These are phyloP conservation scores for Eucera pruinosa DNA, from an alignment of 2,888 invertebrate species.

Conservation along the genomic window DNA sequence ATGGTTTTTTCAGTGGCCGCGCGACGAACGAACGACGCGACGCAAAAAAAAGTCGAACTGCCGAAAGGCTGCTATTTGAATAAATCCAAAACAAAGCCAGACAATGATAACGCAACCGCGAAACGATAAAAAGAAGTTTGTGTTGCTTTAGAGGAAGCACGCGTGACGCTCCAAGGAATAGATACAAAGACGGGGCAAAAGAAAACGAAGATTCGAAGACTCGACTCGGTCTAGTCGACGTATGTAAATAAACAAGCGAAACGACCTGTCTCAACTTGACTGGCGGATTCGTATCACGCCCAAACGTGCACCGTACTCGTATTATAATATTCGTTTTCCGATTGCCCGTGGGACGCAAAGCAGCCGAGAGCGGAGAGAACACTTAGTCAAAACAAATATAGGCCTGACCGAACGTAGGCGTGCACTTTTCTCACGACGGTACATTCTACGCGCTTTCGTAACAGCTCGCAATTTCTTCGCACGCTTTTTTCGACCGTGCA, in stretches of 20 bases:
- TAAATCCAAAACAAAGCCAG: neutral
- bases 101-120: too few species aligned
- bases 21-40: too few species aligned
- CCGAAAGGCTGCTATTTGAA: neutral
- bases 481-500: neutral
- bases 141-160: neutral
- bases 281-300: constrained; percentile 7
- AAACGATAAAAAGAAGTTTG: neutral
- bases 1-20: too few species aligned
- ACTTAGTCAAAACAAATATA: constrained; percentile 69
- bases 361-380: constrained; percentile 46
- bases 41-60: constrained; percentile 5
- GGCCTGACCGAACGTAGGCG: constrained; percentile 60
- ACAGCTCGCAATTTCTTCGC: constrained; percentile 12
- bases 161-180: neutral
- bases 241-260: constrained; percentile 8
- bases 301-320: constrained; percentile 29
- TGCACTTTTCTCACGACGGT: constrained; percentile 58
- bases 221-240: neutral
- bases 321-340: constrained; percentile 35
- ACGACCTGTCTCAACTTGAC: constrained; percentile 2
- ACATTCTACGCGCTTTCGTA: constrained; percentile 56
- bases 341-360: constrained; percentile 57
- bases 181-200: neutral
- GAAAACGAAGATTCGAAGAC: neutral